Base-by-base conservation (phyloP, 1,140 invertebrate species). In the Orius insidiosus region DNA sequence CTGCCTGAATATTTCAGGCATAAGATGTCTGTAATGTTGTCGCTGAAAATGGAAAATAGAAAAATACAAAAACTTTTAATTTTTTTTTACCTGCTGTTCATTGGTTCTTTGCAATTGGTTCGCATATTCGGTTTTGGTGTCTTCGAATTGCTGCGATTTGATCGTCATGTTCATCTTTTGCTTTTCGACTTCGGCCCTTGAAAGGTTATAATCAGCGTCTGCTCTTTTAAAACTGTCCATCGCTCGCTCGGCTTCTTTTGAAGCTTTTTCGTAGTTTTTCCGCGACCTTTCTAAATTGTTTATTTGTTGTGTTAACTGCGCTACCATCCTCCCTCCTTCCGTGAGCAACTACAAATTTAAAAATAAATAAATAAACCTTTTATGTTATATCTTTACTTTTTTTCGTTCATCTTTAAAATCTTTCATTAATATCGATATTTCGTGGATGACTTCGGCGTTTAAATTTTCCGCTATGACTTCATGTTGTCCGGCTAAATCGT, bases 381-480 rank as follows among this genome's bases (percentile, higher is more conserved):
- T 40, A 3, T 40, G 16, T 18, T 13, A 6, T 33, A 33, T 33
- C 52, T 54, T 58, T 62, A 84, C 80, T 72, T 89, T 93, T 65
- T 75, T 76, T 51, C 90, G 76, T 61, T 96, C 90, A 55, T 93
- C 85, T 58, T 90, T 86, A 53, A 95, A 71, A 59, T 95, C 89
- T 65, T 87, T 87, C 35, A 90, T 78, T 52, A 94, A 72, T 48
- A 78, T 70, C 52, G 76, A 74, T 53, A 96, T 71, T 60, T 94
- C 89, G 56, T 81, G 75, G 14, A 87, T 76, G 19, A 96, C 85
- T 61, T 81, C 80, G 2, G 74, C 71, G 58, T 84, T 80, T 47
- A 95, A 69, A 60, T 88, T 89, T 67, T 98, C 95, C 7, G 90
- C 87, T 39, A 98, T 86, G 2, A 95, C 75, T 66, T 98, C 95